Base-by-base conservation (phyloP, 1,140 invertebrate species). In the Heliothis virescens region DNA sequence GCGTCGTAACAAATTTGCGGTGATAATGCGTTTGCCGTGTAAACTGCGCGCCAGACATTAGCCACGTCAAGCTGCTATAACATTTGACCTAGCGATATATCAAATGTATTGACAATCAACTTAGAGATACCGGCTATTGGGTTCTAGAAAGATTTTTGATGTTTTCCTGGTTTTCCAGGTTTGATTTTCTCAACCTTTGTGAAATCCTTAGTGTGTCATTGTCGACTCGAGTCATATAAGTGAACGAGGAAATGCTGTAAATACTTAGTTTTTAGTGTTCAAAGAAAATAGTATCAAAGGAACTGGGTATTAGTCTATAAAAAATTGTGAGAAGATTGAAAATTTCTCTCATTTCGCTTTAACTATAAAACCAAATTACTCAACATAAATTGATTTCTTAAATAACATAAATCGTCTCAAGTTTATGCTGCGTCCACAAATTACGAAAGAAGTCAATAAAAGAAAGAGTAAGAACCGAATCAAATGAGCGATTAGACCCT, bases 21-120 rank as follows among this genome's bases (percentile, higher is more conserved):
- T 79, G 67, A 57, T 79, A 79, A 79, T 79, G 77, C 77, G 47
- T 79, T 79, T 71, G 67, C 77, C 47, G 77, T 79, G 77, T 79
- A 72, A 69, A 67, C 76, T 57, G 41, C 62, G 53, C 47, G 48
- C 74, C 71, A 29, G 41, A 65, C 74, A 69, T 69, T 71, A 78
- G 16, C 52, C 18, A 34, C 18, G 18, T 67, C 63, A 69, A 65
- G 41, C 69, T 71, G 77, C 50, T 29, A 67, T 57, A 57, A 72
- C 67, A 79, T 62, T 59, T 55, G 53, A 69, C 41, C 53, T 71
- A 21, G 29, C 77, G 67, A 79, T 79, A 79, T 79, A 79, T 79
- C 77, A 79, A 60, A 69, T 72, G 48, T 79, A 79, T 79, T 79
- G 77, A 79, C 77, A 62, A 52, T 79, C 13, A 59, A 52, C 73